phyloP scores from a whole-genome alignment of 2,113 vertebrate genomes.

The Alouatta palliata region DNA sequence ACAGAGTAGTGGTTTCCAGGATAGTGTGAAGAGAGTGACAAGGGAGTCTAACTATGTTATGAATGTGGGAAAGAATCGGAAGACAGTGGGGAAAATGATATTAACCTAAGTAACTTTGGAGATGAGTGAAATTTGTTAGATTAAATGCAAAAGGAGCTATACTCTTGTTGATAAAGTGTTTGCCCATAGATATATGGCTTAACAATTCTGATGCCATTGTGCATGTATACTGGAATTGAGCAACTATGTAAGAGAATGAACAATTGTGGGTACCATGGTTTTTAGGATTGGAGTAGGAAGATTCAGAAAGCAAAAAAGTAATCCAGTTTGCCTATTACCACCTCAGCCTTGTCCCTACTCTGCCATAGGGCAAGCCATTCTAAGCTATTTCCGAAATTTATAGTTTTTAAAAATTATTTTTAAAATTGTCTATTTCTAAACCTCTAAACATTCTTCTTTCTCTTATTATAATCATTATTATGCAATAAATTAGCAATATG shows the following conservation, averaged over 20 bases:
- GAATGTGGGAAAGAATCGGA: not conserved
- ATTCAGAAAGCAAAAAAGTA: rapidly evolving
- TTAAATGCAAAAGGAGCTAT: not conserved
- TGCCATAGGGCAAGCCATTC: not conserved
- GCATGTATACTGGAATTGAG: not conserved
- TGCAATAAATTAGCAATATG: not conserved
- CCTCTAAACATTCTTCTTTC: not conserved
- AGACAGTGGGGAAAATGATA: rapidly evolving
- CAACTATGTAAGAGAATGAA: not conserved
- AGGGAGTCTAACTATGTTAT: not conserved
- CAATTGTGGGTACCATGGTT: not conserved
- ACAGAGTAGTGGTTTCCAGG: not conserved
- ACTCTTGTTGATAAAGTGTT: not conserved
- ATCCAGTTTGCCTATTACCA: not conserved
- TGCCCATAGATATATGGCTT: too few relatives aligned
- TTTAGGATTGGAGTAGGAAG: not conserved
- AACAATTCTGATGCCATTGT: not conserved
- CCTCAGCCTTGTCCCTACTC: rapidly evolving
- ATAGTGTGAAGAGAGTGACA: not conserved
- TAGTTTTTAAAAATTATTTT: not conserved
- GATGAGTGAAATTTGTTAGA: not conserved
- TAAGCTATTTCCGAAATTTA: not conserved
- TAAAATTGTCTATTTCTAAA: not conserved
- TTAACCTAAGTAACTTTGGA: not conserved
- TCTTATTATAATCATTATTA: not conserved